Conservation (phyloP, 2,797 vertebrate species). For the Rhinella marina region DNA sequence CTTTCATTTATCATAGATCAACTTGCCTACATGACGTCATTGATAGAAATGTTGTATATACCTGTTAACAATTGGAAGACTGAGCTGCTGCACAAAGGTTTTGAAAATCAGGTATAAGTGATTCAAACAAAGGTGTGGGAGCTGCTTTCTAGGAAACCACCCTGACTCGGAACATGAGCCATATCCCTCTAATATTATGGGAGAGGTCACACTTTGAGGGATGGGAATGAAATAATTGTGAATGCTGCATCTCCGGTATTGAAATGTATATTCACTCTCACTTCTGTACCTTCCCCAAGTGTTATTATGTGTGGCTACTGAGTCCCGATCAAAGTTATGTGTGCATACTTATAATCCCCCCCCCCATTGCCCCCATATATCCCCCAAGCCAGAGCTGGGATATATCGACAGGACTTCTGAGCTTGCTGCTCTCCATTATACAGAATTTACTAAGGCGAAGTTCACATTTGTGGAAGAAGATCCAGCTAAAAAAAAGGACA, state of each 20-base stretch:
- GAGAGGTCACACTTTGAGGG: conserved; percentile 26
- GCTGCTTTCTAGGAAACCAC: not conserved
- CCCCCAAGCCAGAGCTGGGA: no score
- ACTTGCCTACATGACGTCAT: not conserved
- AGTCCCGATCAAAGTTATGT: no score
- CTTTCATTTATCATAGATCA: not conserved
- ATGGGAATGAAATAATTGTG: conserved; percentile 22
- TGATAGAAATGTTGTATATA: not conserved
- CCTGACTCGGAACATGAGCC: conserved; percentile 26
- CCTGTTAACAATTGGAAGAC: not conserved
- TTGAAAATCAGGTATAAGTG: conserved; percentile 23
- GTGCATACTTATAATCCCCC: no score
- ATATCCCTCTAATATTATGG: conserved; percentile 28
- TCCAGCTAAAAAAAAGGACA: no score
- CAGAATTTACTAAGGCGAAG: no score
- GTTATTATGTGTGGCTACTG: no score
- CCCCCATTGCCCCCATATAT: no score
- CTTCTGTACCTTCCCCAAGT: no score
- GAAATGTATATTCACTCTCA: conserved; percentile 1
- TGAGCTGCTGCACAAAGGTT: not conserved
- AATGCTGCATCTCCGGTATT: not conserved
- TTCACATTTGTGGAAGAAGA: no score
- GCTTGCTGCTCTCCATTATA: no score
- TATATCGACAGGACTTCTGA: no score
- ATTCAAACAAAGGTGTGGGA: conserved; percentile 34